Percentiles rank a stretch among this genome's conserved stretches.
Evolutionary conservation across 2,113 vertebrate genomes (phyloP).

Genomic region (rat (Rattus norvegicus)): DNA sequence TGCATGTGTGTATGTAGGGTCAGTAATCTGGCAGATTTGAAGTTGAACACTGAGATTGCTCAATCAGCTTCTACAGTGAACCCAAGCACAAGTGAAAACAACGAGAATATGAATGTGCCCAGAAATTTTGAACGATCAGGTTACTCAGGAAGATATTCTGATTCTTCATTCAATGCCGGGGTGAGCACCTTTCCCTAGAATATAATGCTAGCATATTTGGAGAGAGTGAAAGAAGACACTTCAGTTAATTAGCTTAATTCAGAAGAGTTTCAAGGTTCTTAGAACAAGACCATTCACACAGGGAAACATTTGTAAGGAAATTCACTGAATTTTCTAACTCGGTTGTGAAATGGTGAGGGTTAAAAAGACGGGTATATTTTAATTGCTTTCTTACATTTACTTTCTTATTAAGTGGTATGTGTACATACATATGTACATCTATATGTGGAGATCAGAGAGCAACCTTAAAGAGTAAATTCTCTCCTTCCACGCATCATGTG

Average conservation of each 20-base stretch:
- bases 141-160: constrained; percentile 90
- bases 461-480: not conserved
- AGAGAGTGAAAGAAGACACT: not conserved
- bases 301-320: not conserved
- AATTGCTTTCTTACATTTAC: not conserved
- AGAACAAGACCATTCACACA: not conserved
- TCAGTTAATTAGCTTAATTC: not conserved
- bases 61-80: constrained; percentile 91
- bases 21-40: constrained; percentile 93
- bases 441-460: not conserved
- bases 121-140: constrained; percentile 57
- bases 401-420: not conserved
- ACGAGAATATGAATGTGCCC: not conserved
- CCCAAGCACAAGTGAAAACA: constrained; percentile 79
- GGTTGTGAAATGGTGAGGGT: not conserved
- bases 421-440: no score
- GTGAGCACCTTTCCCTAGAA: constrained; percentile 83
- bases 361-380: not conserved
- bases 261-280: not conserved
- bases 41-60: constrained; percentile 91
- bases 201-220: not conserved
- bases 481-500: not conserved
- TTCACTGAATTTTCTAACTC: not conserved
- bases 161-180: constrained; percentile 93
- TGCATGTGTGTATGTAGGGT: no score